Percentiles rank a stretch among this genome's conserved stretches.
These are phyloP conservation scores for Saguinus midas DNA, from an alignment of 2,113 vertebrate species.

Conservation along the genomic window DNA sequence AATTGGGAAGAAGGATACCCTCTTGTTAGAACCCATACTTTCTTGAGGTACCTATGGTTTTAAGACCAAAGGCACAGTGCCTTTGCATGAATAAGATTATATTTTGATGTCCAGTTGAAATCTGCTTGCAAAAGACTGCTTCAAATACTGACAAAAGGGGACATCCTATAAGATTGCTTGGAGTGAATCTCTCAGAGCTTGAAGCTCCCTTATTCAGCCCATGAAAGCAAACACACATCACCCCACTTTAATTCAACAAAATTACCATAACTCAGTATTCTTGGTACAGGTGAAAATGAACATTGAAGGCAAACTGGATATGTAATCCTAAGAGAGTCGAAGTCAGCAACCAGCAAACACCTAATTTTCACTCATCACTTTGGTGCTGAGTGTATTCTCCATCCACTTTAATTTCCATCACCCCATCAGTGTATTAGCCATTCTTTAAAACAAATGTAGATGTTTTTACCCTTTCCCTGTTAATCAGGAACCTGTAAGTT, in stretches of 20 bases:
- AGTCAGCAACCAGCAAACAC: background rate
- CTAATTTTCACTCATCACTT: constrained; percentile 8
- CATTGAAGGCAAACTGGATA: constrained; percentile 6
- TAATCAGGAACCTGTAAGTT: constrained; percentile 41
- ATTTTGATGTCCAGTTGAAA: constrained; percentile 23
- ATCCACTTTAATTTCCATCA: background rate
- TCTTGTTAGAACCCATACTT: background rate
- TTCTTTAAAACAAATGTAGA: constrained; percentile 48
- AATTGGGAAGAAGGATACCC: background rate
- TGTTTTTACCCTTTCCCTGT: constrained; percentile 21
- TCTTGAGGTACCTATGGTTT: background rate
- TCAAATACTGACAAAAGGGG: constrained; percentile 27
- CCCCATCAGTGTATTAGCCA: background rate
- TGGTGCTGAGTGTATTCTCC: background rate
- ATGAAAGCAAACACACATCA: background rate
- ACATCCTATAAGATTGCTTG: constrained; percentile 17
- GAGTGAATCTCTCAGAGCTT: constrained; percentile 17
- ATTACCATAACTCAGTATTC: background rate
- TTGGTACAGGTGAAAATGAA: constrained; percentile 52
- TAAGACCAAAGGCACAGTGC: background rate
- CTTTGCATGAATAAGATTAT: constrained; percentile 30
- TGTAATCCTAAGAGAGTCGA: constrained; percentile 30
- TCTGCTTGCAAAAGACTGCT: constrained; percentile 25
- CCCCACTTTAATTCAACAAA: background rate
- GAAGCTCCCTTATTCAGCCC: background rate